These are phyloP conservation scores for Tympanoctomys barrerae DNA, from an alignment of 2,797 vertebrate genomes.

Conservation along the genomic window DNA sequence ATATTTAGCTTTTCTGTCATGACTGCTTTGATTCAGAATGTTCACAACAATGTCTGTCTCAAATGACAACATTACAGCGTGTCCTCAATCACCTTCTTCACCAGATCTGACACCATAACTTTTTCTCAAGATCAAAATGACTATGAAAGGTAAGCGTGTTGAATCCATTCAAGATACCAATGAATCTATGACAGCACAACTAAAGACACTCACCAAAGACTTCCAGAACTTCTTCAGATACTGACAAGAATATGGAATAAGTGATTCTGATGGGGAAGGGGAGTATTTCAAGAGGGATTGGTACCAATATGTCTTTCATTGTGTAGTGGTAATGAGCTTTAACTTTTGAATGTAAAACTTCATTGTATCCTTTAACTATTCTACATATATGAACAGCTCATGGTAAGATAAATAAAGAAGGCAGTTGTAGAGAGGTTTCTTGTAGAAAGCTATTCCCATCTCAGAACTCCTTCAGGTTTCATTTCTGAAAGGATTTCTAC, in stretches of 20 bases:
- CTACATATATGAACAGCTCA: not conserved
- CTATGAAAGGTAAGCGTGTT: not conserved
- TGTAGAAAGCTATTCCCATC: not conserved
- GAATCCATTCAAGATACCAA: not conserved
- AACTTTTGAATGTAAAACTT: not conserved
- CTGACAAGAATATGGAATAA: not conserved
- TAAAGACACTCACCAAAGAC: not conserved
- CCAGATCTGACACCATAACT: not conserved
- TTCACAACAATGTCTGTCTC: not conserved
- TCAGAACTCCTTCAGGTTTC: not conserved
- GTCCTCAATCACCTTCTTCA: not conserved
- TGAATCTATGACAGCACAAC: not conserved
- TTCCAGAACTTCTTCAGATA: not conserved
- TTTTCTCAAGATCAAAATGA: not conserved
- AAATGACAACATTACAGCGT: not conserved
- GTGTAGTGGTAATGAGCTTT: not conserved
- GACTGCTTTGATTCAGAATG: not conserved
- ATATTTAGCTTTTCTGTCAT: not conserved
- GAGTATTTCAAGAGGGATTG: not conserved
- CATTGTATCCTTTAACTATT: not conserved
- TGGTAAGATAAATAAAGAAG: not conserved
- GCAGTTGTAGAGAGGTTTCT: not conserved
- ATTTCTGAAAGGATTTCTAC: not conserved
- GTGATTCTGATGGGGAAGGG: not conserved
- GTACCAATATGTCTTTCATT: not conserved